Base-by-base conservation (phyloP, 37 sponge, comb jelly and placozoan genomes). In the Chondrosia reniformis region DNA sequence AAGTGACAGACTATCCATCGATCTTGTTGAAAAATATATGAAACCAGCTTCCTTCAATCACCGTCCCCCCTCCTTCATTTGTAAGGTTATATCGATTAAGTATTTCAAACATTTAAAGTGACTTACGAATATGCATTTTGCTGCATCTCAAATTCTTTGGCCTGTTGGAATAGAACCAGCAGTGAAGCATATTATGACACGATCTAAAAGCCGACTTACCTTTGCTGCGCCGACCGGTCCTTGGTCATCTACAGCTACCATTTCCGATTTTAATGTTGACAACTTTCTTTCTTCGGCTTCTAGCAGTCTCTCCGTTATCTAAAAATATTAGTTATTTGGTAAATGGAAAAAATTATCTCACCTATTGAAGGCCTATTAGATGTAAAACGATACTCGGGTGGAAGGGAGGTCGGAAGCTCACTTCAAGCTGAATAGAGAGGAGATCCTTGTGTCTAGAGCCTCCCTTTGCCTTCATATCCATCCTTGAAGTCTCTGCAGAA, bases 231-330 rank as follows among this genome's bases (percentile, higher is more conserved):
- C 83, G 76, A 55, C 67, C 58, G 54, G 82, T 55, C 32, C 67
- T 25, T 67, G 25, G 17, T 30, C 22, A 6, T 57, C 77, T 41
- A 36, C 57, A 34, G 59, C 2, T 13, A 69, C 81, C 4, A 94
- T 76, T 22, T 91, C 91, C 17, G 67, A 34, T 45, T 83, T 85
- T 7, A 91, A 62, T 15, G 76, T 79, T 24, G 56, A 46, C 39
- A 96, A 40, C 30, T 92, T 96, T 40, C 84, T 75, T 58, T 92
- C 93, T 78, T 96, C 96, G 33, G 93, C 88, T 71, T 87, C 88
- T 58, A 96, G 80, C 67, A 96, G 80, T 44, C 86, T 80, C 73
- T 87, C 96, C 27, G 93, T 92, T 12, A 96, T 85, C 88, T 96
- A 63, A 22, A 79, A 46, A 45, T n/a, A n/a, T n/a, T n/a, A n/a